A percentile compares a stretch with the other conserved stretches of the same genome.
phyloP scores from a whole-genome alignment of 2,113 vertebrate species.

The Atractosteus spatula region DNA sequence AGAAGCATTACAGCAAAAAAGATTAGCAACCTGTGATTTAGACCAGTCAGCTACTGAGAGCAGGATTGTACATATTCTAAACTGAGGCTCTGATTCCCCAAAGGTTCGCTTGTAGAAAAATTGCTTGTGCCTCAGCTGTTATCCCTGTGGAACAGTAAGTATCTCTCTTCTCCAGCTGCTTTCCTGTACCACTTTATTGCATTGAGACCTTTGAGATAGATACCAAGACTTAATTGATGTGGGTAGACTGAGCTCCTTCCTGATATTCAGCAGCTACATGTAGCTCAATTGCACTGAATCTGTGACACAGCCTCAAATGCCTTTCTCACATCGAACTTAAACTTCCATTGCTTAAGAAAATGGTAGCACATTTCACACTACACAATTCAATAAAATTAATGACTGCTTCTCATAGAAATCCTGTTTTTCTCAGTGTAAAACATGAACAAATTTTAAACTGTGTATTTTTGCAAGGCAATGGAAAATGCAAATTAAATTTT shows the following conservation, averaged over 20 bases:
- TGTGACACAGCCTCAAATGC: background rate
- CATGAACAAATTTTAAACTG: too few species aligned
- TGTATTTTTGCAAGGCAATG: too few species aligned
- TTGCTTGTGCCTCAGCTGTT: conserved; percentile 2
- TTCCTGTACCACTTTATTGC: conserved; percentile 7
- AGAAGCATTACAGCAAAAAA: too few species aligned
- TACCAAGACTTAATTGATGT: conserved; percentile 3
- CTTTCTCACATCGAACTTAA: too few species aligned
- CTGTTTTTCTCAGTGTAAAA: too few species aligned
- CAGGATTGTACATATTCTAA: background rate
- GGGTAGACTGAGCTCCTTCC: background rate
- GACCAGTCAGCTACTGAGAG: background rate
- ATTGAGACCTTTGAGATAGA: conserved; percentile 6
- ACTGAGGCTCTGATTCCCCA: background rate
- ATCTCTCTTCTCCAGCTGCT: conserved; percentile 1
- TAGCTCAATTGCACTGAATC: background rate
- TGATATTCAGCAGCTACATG: background rate
- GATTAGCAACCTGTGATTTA: background rate
- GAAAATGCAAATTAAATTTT: too few species aligned
- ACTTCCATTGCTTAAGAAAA: too few species aligned
- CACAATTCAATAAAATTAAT: too few species aligned
- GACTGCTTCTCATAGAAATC: too few species aligned
- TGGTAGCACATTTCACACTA: too few species aligned
- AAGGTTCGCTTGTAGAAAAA: background rate
- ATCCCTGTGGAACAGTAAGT: background rate